Evolutionary conservation across 2,888 invertebrate species (phyloP), one percentile per base, ranked within the genome.

Genomic region (Eupeodes latifasciatus): DNA sequence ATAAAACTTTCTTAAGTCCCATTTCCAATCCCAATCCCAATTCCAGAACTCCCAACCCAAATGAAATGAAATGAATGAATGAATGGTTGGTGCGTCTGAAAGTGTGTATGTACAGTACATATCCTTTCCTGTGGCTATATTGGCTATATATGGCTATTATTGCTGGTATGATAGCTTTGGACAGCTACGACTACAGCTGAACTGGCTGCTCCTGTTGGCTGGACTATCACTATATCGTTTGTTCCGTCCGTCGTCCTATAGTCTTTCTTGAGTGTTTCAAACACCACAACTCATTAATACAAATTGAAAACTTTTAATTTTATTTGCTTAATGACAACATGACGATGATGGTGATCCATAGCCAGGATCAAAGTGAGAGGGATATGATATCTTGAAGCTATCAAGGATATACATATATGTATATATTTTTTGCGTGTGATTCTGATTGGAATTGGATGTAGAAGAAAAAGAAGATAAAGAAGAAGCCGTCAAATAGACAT

Each of bases 301-400:
- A 81, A 81, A 85, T 81, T 85, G 81, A 81, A 81, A 85, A 81
- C 36, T 77, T 85, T 85, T 85, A 85, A 85, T 81, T 81, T 84
- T 85, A 81, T 85, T 85, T 85, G 71, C 81, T 85, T 81, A 71
- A 81, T 55, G 67, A 62, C 71, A 61, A 51, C 49, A 44, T 12
- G 7, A 62, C 2, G 62, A 16, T 11, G 14, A 47, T 64, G 64
- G 44, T 47, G 72, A 57, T 72, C 57, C 57, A 57, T 53, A 19
- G 2, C 53, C 19, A 12, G 5, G 57, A 72, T 72, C 72, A 59
- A 72, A 72, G 27, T 27, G 72, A 57, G 27, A 27, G 9, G 57
- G 64, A 80, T 80, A 66, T 51, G 51, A 64, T n/a, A 51, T 71
- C 57, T 59, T 19, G 51, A 19, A 16, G 10, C 74, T 19, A 62